Evolutionary conservation across 2,888 invertebrate genomes (phyloP), one percentile per base, ranked within the genome.

Genomic region (Drosophila nr. perissopoda): DNA sequence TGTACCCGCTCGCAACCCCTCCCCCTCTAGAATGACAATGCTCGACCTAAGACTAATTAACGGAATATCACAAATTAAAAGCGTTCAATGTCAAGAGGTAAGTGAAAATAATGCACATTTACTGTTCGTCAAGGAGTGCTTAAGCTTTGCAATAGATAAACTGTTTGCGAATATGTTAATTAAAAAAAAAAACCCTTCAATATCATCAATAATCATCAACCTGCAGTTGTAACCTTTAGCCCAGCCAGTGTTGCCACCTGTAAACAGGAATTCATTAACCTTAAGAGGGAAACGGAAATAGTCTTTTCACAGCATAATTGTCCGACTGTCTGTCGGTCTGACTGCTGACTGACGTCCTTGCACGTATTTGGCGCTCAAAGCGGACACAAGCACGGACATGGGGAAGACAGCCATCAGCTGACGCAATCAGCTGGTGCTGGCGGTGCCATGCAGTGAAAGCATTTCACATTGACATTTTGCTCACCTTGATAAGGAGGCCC

Each of bases 61-160:
- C 83, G 91, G 91, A 91, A 89, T 90, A 83, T 79, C 90, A 67
- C 73, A 87, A 74, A 72, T 85, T 77, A 64, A 58, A 61, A 63
- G 21, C 59, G 92, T 87, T 82, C 87, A 91, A 89, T 93, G 92
- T 82, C 91, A 92, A 91, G 92, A 92, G 85, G 92, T 93, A 90
- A 92, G 92, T 92, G 68, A 49, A 18, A 34, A 31, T 11, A 18
- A 36, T 57, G 8, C n/a, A 34, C 42, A 38, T 52, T 13, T 13
- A 13, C 16, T 31, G 21, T 8, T 25, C 16, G 49, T 6, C 18
- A 38, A 38, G 4, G 7, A 29, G 3, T 10, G 36, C 10, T 34
- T 56, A 34, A 48, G 16, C 4, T 42, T 21, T 16, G 48, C 31
- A 18, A 21, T 33, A 48, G 11, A 7, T 52, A 13, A n/a, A 13